Conservation (phyloP, 2,888 invertebrate species). For the Callimorpha dominula region DNA sequence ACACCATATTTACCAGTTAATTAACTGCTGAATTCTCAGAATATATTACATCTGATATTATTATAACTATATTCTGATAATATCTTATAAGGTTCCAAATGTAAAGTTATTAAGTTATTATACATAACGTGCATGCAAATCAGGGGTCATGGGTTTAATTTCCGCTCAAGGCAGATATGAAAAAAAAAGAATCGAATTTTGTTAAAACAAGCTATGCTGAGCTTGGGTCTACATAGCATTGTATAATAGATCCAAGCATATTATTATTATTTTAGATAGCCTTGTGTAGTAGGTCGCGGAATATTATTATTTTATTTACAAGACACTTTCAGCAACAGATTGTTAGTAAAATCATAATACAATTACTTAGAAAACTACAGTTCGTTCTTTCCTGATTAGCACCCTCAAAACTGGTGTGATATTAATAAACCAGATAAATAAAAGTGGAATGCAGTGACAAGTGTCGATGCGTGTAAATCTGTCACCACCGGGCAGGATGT, state of each 20-base stretch:
- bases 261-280: no score
- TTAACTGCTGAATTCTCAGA: conserved; percentile 34
- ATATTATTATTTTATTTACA: no score
- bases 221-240: no score
- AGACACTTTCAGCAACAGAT: no score
- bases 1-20: conserved; percentile 47
- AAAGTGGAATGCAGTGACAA: conserved; percentile 19
- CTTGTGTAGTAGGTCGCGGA: no score
- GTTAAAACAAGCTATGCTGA: no score
- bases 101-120: no score
- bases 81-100: neutral
- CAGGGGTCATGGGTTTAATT: no score
- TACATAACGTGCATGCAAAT: no score
- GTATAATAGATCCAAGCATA: no score
- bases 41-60: conserved; percentile 34
- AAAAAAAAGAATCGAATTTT: no score
- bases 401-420: conserved; percentile 7
- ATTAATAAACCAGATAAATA: conserved; percentile 22
- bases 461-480: conserved; percentile 40
- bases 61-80: neutral
- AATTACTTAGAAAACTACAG: neutral
- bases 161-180: no score
- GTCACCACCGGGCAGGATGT: conserved; percentile 45
- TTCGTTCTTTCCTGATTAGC: neutral
- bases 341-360: neutral